These are phyloP conservation scores for Synanthedon vespiformis DNA, from an alignment of 2,888 invertebrate genomes.

Conservation along the genomic window DNA sequence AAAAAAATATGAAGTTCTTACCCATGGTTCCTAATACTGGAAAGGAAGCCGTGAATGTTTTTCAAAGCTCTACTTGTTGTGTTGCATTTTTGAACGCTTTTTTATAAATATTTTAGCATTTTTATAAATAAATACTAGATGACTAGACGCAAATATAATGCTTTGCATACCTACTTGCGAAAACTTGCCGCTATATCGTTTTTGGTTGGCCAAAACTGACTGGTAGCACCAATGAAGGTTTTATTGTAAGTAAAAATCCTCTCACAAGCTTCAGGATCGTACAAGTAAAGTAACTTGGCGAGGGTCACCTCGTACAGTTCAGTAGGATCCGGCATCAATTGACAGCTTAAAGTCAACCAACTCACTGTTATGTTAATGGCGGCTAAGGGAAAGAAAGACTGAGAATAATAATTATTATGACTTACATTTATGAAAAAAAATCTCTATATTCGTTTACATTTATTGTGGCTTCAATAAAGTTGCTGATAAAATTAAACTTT, in stretches of 20 bases:
- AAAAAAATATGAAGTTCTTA: no score
- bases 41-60: no score
- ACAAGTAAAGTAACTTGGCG: conserved; percentile 46
- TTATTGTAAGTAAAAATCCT: conserved; percentile 44
- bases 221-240: conserved; percentile 14
- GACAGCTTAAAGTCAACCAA: conserved; percentile 41
- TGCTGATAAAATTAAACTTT: no score
- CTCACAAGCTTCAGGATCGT: conserved; percentile 47
- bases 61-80: no score
- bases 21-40: no score
- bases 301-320: conserved; percentile 48
- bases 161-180: conserved; percentile 27
- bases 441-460: background rate
- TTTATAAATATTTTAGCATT: no score
- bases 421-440: background rate
- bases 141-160: no score
- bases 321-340: conserved; percentile 19
- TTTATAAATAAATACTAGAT: no score
- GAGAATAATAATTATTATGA: no score
- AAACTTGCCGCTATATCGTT: conserved; percentile 37
- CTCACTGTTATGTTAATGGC: conserved; percentile 26
- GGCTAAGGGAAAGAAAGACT: conserved; percentile 18
- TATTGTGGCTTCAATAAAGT: no score
- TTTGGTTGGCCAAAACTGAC: conserved; percentile 33
- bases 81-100: no score